phyloP scores from a whole-genome alignment of 2,113 vertebrate species.

The Agelaius tricolor region DNA sequence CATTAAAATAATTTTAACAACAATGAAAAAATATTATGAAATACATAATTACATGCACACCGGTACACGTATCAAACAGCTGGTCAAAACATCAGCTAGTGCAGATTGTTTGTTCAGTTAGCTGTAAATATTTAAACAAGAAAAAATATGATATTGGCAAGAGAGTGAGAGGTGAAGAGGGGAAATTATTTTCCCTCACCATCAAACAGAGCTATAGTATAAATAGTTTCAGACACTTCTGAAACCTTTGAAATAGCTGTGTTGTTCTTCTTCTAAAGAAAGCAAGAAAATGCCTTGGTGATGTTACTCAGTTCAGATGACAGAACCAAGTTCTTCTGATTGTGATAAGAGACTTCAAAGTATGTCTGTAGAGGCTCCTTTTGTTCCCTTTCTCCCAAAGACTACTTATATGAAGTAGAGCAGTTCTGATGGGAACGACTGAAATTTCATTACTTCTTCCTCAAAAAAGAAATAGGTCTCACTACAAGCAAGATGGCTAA shows the following conservation, averaged over 20 bases:
- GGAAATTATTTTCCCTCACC: background rate
- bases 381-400: background rate
- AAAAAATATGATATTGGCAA: background rate
- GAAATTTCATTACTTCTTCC: background rate
- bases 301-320: background rate
- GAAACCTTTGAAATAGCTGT: background rate
- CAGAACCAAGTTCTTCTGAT: background rate
- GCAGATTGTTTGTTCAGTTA: background rate
- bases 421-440: background rate
- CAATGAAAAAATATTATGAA: background rate
- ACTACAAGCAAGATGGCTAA: background rate
- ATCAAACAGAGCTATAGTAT: background rate
- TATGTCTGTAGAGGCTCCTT: background rate
- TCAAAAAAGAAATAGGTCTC: background rate
- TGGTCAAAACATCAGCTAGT: background rate
- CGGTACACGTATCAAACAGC: background rate
- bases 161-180: background rate
- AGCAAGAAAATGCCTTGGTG: background rate
- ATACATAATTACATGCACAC: background rate
- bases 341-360: background rate
- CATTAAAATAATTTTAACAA: background rate
- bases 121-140: background rate
- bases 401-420: background rate
- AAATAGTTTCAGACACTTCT: background rate
- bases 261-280: background rate